A percentile compares a stretch with the other conserved stretches of the same genome.
These are phyloP conservation scores for Callaeas wilsoni DNA, from an alignment of 2,113 vertebrate species.

Conservation along the genomic window DNA sequence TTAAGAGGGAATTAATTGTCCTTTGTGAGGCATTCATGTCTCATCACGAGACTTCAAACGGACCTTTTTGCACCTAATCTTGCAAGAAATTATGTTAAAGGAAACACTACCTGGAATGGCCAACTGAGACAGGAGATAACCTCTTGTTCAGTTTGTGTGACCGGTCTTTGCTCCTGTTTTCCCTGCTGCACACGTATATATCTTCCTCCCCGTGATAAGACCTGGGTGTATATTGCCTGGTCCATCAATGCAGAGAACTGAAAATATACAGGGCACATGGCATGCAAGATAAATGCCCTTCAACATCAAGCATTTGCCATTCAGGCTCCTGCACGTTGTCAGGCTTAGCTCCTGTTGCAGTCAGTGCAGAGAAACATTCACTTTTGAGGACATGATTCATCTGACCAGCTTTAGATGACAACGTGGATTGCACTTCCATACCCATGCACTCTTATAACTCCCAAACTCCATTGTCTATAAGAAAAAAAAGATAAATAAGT, in stretches of 20 bases:
- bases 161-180: not conserved
- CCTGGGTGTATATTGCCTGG: not conserved
- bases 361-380: not conserved
- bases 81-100: not conserved
- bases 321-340: not conserved
- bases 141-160: not conserved
- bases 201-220: not conserved
- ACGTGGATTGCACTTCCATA: not conserved
- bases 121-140: not conserved
- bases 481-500: not conserved
- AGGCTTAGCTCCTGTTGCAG: not conserved
- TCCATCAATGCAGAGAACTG: not conserved
- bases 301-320: not conserved
- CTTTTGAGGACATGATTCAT: not conserved
- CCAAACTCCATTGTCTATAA: not conserved
- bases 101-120: not conserved
- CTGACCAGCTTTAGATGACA: not conserved
- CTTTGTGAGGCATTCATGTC: not conserved
- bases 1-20: not conserved
- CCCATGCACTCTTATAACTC: not conserved
- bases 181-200: accelerated
- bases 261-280: not conserved
- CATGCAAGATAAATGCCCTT: not conserved
- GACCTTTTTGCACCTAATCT: not conserved
- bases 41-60: not conserved